Evolutionary conservation across 2,113 vertebrate genomes (phyloP), one percentile per base, ranked within the genome.

Genomic region (Platycercus adscitus): DNA sequence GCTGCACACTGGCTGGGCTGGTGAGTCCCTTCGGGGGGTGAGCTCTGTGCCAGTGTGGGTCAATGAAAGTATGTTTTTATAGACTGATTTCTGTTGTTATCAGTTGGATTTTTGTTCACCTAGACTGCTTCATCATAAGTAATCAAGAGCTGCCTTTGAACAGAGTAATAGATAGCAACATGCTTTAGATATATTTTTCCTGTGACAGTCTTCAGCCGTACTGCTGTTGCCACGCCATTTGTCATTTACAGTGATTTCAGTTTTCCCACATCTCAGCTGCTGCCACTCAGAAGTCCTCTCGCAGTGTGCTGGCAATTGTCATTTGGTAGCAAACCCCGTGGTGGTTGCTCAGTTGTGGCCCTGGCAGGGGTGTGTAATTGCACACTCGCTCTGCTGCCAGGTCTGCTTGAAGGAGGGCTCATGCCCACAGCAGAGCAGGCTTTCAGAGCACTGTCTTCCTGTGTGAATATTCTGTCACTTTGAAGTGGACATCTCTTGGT

Each of bases 251-350:
- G 31, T 13, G 26, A 7, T 61, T 47, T 0, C 4, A 26, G 4
- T 9, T 44, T 31, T 26, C 49, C 44, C 9, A 2, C 4, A 0
- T 6, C 33, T n/a, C 15, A 2, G 37, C 35, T 78, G 6, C 49
- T 69, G 58, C 69, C 17, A 1, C 82, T 39, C 46, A 1, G 7
- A 44, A 49, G 9, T 47, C 47, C 61, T 24, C 11, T 29, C 23
- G 0, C 5, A 18, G 64, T 3, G 35, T 20, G 2, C 4, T 2
- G 1, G 37, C 24, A 0, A 0, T 4, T 21, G 15, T 35, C 35
- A 0, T 1, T 1, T 0, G 1, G 53, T 70, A 26, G 61, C 53
- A 9, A 50, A 33, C 4, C 43, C 65, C 1, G 18, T 1, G 13
- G 4, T 6, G 12, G 21, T 25, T 2, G 13, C 17, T 55, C 17